phyloP scores from a whole-genome alignment of 1,140 invertebrate genomes.

The Sarcophaga peregrina region DNA sequence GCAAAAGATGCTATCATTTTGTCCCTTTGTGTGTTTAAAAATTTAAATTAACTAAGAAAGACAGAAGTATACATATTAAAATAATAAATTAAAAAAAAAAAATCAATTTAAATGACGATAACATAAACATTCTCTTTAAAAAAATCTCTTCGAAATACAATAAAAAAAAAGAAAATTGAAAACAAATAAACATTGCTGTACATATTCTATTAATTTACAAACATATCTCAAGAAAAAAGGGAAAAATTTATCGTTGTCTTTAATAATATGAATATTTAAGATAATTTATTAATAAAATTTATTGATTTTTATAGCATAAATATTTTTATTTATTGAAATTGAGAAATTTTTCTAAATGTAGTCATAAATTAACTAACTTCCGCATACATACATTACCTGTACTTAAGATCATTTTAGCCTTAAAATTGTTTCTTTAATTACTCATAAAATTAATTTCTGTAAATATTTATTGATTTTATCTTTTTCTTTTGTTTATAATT shows the following conservation, averaged over 20 bases:
- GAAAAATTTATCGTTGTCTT: neutral
- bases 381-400: neutral
- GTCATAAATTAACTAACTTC: neutral
- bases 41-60: too few relatives aligned
- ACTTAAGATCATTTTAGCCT: too few relatives aligned
- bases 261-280: neutral
- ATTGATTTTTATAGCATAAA: neutral
- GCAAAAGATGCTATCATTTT: too few relatives aligned
- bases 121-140: neutral
- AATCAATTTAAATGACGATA: neutral
- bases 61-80: neutral
- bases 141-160: too few relatives aligned
- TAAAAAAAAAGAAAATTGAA: neutral
- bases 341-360: too few relatives aligned
- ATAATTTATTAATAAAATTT: neutral
- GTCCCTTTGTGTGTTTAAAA: too few relatives aligned
- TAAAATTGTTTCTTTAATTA: too few relatives aligned
- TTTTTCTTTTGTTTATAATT: neutral
- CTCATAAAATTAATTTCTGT: neutral
- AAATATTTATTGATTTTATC: neutral
- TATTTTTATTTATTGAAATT: too few relatives aligned
- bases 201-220: neutral
- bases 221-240: neutral
- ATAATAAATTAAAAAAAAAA: neutral
- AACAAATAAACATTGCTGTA: neutral